Base-by-base conservation (phyloP, 2,888 invertebrate species). In the Drosophila stalkeri region DNA sequence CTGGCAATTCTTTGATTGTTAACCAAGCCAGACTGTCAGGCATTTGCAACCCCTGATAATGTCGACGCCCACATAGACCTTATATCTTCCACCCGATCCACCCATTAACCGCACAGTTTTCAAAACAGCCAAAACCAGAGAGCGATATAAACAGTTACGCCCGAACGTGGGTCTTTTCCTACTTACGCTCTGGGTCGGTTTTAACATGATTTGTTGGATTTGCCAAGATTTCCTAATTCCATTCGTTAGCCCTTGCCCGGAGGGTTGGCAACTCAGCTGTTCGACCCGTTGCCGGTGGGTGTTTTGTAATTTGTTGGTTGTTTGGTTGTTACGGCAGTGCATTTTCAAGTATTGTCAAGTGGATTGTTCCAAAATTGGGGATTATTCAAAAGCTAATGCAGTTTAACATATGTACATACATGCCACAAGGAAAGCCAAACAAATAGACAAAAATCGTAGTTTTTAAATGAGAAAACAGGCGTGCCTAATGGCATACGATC, bases 121-220 rank as follows among this genome's bases (percentile, higher is more conserved):
- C 64, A 89, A 72, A 91, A 91, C 88, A 91, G 79, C 71, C 77
- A 72, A 82, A 78, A 78, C 76, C 85, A 75, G 62, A 79, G 75
- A 86, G 79, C 81, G 88, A 84, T 88, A 70, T 86, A 88, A 87
- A 86, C 85, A 81, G 67, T 75, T 75, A 60, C 70, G 65, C 61
- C 85, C 72, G 77, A 39, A 46, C 62, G 54, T 43, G 23, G 55
- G 63, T 57, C 64, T 55, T 64, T 61, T 49, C 51, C 62, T 33
- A 2, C 51, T 33, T 3, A 60, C 33, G 55, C 54, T 67, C 63
- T 74, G 73, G 83, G 80, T 77, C 75, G 82, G 77, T 86, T 90
- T 89, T 91, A 91, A 91, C 89, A 90, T 86, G 91, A 90, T 91
- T 91, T 86, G 81, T 85, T 77, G 82, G 88, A 85, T 91, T 90